Base-by-base conservation (phyloP, 64 coral and sea anemone species). In the Montipora efflorescens region DNA sequence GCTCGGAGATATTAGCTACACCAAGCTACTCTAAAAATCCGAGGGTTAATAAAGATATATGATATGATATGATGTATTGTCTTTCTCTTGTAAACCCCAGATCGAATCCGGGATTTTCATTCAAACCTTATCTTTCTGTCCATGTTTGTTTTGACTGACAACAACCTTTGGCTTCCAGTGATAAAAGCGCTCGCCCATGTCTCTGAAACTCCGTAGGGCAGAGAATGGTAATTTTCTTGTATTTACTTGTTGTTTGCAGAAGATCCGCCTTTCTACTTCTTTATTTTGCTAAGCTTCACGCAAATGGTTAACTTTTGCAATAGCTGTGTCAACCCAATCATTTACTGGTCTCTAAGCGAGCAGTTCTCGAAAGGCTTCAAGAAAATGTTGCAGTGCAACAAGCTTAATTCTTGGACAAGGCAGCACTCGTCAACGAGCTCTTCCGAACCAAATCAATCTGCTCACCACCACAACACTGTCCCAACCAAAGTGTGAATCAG, bases 291-390 rank as follows among this genome's bases (percentile, higher is more conserved):
- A 14, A 79, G 76, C 52, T 95, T 95, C 18, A 88, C 59, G 58
- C 96, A 98, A 51, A 85, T 95, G 9, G 19, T 98, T 5, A 95
- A 90, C 4, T 98, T 93, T 89, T 95, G 91, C 20, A 98, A 98
- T 66, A 98, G 96, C 48, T 98, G 96, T 67, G 75, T 98, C 25
- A 98, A 98, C 79, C 96, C 96, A 0, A 78, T 98, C 2, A 94
- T 98, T 48, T 98, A 98, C 74, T 98, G 96, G 93, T 90, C 79
- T 4, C 81, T 98, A 2, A 98, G 96, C 59, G 96, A 95, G 49
- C 96, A 98, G 79, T 98, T 98, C 82, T 98, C 96, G 5, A 98
- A 98, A 92, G 96, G 88, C 61, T 98, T 98, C 87, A 84, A 76
- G 57, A 98, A 98, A 92, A 62, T 98, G 23, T 90, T 98, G 10